Base-by-base conservation (phyloP, 2,113 vertebrate genomes). In the Sinocyclocheilus anophthalmus region DNA sequence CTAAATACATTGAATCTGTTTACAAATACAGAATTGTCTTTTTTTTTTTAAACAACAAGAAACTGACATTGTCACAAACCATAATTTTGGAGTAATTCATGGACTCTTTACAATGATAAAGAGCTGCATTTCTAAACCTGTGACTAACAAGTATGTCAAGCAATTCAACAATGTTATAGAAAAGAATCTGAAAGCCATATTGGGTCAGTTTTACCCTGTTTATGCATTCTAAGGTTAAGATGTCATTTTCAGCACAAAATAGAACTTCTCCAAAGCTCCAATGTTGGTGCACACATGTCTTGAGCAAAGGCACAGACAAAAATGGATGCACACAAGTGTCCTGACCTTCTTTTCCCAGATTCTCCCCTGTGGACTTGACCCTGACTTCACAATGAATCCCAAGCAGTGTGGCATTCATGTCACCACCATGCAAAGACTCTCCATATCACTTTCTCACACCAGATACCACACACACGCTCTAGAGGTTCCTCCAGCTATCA, bases 361-460 rank as follows among this genome's bases (percentile, higher is more conserved):
- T 37, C 33, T 63, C 77, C 57, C 18, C 53, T 78, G 76, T 59
- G 76, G 76, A 76, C 76, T 57, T 57, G 50, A 57, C 30, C 16
- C 26, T 37, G 76, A 57, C 50, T 55, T 59, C 22, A 78, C 30
- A 22, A 59, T 57, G 76, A 78, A 59, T 59, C 76, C 2, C 26
- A 39, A 78, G 53, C 50, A 33, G 76, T 30, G 50, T 53, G 76
- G 50, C 76, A 59, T 59, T 78, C 57, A 24, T 61, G 20, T 57
- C 30, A 57, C 37, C 57, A 61, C 77, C 24, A 7, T 20, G 12
- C 78, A 81, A 48, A 45, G 39, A 33, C 79, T 81, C 37, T 48
- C 79, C 42, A 22, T 70, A 33, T 67, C 50, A 48, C 72, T 76
- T 50, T 63, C 39, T 18, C 39, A 65, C 50, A 26, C 11, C 57